Evolutionary conservation across 2,113 vertebrate species (phyloP).

Genomic region (Halichoeres trimaculatus): DNA sequence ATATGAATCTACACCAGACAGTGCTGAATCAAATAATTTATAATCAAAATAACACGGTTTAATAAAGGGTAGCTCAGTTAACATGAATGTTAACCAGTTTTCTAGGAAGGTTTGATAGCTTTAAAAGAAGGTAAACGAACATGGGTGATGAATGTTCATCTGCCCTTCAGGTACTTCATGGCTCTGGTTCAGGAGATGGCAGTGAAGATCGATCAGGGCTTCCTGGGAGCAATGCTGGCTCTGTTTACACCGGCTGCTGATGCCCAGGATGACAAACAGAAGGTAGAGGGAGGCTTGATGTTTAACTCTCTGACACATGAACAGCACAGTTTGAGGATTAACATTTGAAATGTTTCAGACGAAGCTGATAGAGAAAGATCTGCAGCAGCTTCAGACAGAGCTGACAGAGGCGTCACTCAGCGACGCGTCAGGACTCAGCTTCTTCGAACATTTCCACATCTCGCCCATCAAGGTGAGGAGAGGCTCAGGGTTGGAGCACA

Average conservation of each 20-base stretch:
- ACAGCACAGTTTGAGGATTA: not conserved
- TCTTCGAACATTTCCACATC: constrained; percentile 98
- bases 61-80: too few species aligned
- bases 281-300: constrained; percentile 78
- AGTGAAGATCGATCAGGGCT: constrained; percentile 94
- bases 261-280: constrained; percentile 81
- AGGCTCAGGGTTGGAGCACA: not conserved
- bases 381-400: constrained; percentile 88
- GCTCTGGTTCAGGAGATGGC: constrained; percentile 99
- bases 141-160: not conserved
- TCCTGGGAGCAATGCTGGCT: constrained; percentile 87
- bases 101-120: too few species aligned
- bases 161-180: constrained; percentile 93
- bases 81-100: too few species aligned
- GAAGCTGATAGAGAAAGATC: constrained; percentile 88
- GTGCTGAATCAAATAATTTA: too few species aligned
- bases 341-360: constrained; percentile 70
- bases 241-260: constrained; percentile 88
- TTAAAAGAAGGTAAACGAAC: too few species aligned
- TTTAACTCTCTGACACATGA: rapidly evolving
- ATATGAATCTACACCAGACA: too few species aligned
- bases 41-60: too few species aligned
- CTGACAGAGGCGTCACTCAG: constrained; percentile 90
- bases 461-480: constrained; percentile 93
- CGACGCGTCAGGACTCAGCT: constrained; percentile 90